These are phyloP conservation scores for Lutraria lutraria DNA, from an alignment of 2,888 invertebrate species.

Conservation along the genomic window DNA sequence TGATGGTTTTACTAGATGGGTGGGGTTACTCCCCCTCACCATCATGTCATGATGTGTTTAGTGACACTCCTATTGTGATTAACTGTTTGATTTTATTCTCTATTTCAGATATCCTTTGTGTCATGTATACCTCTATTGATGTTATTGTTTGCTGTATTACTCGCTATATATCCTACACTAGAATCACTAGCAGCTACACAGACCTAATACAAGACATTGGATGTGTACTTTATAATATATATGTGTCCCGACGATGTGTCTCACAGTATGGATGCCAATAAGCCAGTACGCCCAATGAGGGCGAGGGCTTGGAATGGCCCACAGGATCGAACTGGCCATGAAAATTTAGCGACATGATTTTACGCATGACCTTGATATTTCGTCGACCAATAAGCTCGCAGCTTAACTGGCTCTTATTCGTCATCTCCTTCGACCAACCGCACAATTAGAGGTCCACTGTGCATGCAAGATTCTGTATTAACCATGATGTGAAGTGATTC, in stretches of 20 bases:
- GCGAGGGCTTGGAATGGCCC: background rate
- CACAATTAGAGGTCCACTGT: background rate
- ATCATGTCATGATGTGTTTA: too few species aligned
- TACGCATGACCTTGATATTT: background rate
- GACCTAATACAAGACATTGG: constrained; percentile 59
- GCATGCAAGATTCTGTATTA: background rate
- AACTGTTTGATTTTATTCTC: background rate
- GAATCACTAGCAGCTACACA: constrained; percentile 85
- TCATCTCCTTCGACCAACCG: background rate
- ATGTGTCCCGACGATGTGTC: constrained; percentile 9
- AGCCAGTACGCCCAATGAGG: background rate
- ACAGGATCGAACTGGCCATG: background rate
- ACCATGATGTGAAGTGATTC: background rate
- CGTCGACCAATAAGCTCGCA: background rate
- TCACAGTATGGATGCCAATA: constrained; percentile 3
- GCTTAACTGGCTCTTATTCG: background rate
- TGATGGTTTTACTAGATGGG: too few species aligned
- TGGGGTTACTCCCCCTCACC: too few species aligned
- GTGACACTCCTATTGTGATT: background rate
- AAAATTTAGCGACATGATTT: background rate
- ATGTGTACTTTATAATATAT: background rate
- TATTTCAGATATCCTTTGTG: constrained; percentile 86
- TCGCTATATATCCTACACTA: constrained; percentile 86
- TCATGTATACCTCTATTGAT: constrained; percentile 87
- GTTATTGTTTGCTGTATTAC: constrained; percentile 87